Conservation (phyloP, 2,113 vertebrate species). For the Melanerpes formicivorus region DNA sequence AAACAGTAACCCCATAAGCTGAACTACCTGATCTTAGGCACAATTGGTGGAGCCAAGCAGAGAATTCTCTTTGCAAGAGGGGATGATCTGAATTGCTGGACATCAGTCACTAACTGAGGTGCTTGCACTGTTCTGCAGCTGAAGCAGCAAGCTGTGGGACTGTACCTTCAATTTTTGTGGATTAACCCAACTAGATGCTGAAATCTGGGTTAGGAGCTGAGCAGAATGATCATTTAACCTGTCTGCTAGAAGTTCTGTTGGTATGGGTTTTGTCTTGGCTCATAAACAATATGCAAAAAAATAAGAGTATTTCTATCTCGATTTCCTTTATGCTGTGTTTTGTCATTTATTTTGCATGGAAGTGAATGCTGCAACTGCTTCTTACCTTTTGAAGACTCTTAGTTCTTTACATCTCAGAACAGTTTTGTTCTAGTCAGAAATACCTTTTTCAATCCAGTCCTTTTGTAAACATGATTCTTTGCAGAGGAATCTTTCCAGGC, state of each 20-base stretch:
- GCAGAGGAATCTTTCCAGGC: no score
- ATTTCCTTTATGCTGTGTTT: background rate
- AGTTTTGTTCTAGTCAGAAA: background rate
- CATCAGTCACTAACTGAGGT: background rate
- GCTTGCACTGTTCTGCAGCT: background rate
- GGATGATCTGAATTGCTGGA: accelerated
- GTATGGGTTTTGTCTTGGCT: background rate
- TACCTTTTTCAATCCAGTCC: background rate
- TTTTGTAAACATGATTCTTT: background rate
- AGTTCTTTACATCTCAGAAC: background rate
- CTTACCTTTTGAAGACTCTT: background rate
- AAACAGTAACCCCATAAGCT: background rate
- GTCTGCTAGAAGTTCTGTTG: background rate
- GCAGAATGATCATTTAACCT: background rate
- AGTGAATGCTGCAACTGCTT: background rate
- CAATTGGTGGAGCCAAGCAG: background rate
- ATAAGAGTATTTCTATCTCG: background rate
- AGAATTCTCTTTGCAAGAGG: background rate
- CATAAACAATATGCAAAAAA: background rate
- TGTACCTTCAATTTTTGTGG: background rate
- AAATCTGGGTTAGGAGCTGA: background rate
- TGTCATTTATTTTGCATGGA: background rate
- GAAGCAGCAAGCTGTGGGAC: background rate
- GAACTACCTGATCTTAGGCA: background rate
- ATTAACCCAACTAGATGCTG: background rate